phyloP scores from a whole-genome alignment of 2,797 vertebrate species.

The Hozukius guyotensis region DNA sequence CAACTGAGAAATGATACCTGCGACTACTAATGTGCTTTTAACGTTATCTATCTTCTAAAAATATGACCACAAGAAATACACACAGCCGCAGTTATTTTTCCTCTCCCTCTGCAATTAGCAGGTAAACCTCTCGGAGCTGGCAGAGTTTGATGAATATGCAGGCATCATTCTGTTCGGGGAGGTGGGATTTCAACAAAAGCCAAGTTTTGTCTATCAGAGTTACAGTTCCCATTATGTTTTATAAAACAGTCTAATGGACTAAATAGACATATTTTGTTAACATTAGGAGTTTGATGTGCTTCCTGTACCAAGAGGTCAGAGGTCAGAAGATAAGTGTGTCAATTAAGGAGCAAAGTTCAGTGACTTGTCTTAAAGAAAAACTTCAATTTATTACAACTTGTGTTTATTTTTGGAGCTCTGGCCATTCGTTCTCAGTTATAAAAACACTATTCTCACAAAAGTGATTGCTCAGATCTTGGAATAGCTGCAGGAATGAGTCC shows the following conservation, averaged over 20 bases:
- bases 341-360: background rate
- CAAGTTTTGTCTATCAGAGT: conserved; percentile 12
- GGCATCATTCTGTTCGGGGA: background rate
- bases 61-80: conserved; percentile 30
- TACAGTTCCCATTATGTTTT: background rate
- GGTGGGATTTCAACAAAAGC: conserved; percentile 6
- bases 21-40: conserved; percentile 52
- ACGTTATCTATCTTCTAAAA: conserved; percentile 55
- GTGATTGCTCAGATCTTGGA: no score
- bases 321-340: background rate
- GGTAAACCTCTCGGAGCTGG: conserved; percentile 17
- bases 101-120: conserved; percentile 33
- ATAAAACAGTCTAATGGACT: background rate
- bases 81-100: conserved; percentile 1
- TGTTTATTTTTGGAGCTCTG: background rate
- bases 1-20: conserved; percentile 57
- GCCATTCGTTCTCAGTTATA: background rate
- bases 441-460: background rate
- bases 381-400: background rate
- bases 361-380: background rate
- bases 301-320: background rate
- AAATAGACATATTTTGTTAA: background rate
- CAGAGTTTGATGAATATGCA: conserved; percentile 13
- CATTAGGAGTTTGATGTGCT: background rate
- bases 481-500: no score